phyloP scores from a whole-genome alignment of 2,888 invertebrate genomes.

The Lasius fuliginosus region DNA sequence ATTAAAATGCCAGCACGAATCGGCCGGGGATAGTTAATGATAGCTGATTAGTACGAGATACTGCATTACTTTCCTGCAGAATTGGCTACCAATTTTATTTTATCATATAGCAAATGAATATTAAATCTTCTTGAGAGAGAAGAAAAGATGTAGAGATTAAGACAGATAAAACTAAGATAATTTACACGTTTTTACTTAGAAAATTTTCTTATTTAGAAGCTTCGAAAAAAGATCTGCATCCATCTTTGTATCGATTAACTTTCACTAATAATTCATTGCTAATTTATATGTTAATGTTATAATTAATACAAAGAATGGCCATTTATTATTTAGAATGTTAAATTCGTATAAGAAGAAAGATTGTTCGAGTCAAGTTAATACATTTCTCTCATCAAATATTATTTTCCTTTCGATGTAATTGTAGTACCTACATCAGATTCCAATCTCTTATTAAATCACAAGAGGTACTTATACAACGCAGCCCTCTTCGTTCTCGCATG shows the following conservation, averaged over 20 bases:
- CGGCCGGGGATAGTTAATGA: conserved; percentile 23
- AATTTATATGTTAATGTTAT: neutral
- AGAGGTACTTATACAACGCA: neutral
- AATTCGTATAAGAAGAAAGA: neutral
- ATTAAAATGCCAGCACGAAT: conserved; percentile 9
- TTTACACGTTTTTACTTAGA: neutral
- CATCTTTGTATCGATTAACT: neutral
- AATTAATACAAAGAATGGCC: neutral
- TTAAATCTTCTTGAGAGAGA: neutral
- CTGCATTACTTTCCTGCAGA: neutral
- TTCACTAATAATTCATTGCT: neutral
- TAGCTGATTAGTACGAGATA: neutral
- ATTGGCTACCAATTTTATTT: neutral
- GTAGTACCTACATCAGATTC: neutral
- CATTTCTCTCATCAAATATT: neutral
- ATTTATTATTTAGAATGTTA: neutral
- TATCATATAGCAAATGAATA: neutral
- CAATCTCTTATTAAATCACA: neutral
- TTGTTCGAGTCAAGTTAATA: neutral
- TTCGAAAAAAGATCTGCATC: neutral
- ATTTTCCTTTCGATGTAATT: neutral
- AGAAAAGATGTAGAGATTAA: neutral
- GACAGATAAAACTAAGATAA: neutral
- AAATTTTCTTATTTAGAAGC: neutral
- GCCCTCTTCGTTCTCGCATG: neutral